Evolutionary conservation across 2,888 invertebrate genomes (phyloP).

Genomic region (Aleiodes leptofemur): DNA sequence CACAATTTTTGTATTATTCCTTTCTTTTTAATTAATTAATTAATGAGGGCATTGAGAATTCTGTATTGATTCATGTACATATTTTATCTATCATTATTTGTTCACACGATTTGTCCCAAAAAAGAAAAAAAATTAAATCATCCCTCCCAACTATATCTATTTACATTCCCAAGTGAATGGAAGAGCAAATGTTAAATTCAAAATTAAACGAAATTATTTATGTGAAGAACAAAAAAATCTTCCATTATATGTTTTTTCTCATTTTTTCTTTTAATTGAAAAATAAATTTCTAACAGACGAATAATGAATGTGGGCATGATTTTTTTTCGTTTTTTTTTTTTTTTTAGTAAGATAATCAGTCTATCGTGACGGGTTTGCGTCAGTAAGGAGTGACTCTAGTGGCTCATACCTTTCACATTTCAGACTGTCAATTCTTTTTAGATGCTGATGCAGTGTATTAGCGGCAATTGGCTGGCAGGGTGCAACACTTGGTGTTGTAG

Average conservation of each 20-base stretch:
- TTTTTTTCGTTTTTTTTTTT: slow-evolving; percentile 15
- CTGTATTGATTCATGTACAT: slow-evolving; percentile 16
- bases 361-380: slow-evolving; percentile 71
- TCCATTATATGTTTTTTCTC: neutral
- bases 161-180: slow-evolving; percentile 18
- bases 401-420: slow-evolving; percentile 65
- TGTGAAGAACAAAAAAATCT: neutral
- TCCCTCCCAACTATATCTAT: slow-evolving; percentile 3
- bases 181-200: slow-evolving; percentile 6
- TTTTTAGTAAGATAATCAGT: slow-evolving; percentile 55
- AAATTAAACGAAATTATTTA: neutral
- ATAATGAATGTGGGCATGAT: slow-evolving; percentile 4
- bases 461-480: slow-evolving; percentile 68
- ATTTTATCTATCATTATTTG: slow-evolving; percentile 5
- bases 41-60: neutral
- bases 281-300: slow-evolving; percentile 34
- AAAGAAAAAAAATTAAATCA: neutral
- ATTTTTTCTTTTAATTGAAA: slow-evolving; percentile 11
- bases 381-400: slow-evolving; percentile 69
- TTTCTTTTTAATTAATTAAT: neutral
- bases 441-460: slow-evolving; percentile 67
- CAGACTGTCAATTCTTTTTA: slow-evolving; percentile 65
- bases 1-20: neutral
- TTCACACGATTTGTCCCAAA: neutral
- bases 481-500: slow-evolving; percentile 62